Base-by-base conservation (phyloP, 2,113 vertebrate genomes). In the Neogobius melanostomus region DNA sequence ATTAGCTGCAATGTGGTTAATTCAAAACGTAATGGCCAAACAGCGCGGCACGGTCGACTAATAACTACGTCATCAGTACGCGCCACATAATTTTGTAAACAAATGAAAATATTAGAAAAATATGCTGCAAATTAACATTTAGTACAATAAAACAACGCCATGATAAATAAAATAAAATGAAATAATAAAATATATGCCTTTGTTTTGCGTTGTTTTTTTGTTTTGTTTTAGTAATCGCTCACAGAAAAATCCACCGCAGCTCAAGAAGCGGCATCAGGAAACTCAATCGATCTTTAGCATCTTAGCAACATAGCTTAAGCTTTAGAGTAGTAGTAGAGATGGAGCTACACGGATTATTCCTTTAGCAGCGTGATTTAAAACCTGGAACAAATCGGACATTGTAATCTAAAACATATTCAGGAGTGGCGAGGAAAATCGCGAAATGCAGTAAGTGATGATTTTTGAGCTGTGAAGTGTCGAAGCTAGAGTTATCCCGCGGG, bases 381-480 rank as follows among this genome's bases (percentile, higher is more conserved):
- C 9, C 28, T 36, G 28, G 28, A 36, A 43, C 48, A 47, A 7
- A 45, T 45, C 21, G 11, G 17, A 7, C 42, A 36, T 1, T 54
- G 36, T 63, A 5, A 45, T 7, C 12, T 1, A 3, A 6, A 47
- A 21, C 11, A 8, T 0, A 53, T 46, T 61, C 8, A 53, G 77
- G 46, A 59, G 44, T 71, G 28, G 64, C 42, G 59, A 44, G 3
- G 43, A 43, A 5, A 49, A 17, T 16, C 64, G 52, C 74, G 87
- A 83, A 69, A 92, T 92, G 91, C 91, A 90, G 91, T 91, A 72
- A 92, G 91, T 91, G 66, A 1, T 4, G 8, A 11, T 11, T 45
- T 21, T 1, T 0, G 7, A 2, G 15, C 48, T 10, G 28, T 0
- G 7, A 28, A 8, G 51, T 4, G 8, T 0, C 0, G 16, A 21